Evolutionary conservation across 1,140 invertebrate genomes (phyloP).

Genomic region (Leptinotarsa texana): DNA sequence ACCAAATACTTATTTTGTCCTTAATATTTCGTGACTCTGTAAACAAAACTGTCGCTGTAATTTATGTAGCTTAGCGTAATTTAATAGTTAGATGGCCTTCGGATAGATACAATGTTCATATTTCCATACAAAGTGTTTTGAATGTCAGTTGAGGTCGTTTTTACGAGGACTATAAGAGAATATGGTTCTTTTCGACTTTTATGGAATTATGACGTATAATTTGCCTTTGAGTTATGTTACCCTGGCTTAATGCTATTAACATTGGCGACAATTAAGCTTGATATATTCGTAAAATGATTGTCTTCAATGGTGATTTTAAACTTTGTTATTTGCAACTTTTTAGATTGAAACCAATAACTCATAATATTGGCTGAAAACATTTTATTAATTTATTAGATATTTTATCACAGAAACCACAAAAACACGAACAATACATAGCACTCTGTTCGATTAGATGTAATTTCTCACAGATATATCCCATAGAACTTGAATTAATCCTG

Average conservation of each 20-base stretch:
- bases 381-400: too few species aligned
- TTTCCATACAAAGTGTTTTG: conserved; percentile 16
- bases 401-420: too few species aligned
- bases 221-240: conserved; percentile 8
- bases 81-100: conserved; percentile 22
- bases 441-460: too few species aligned
- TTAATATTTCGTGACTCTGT: neutral
- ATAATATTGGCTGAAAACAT: too few species aligned
- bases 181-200: conserved; percentile 3
- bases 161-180: neutral
- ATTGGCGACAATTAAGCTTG: neutral
- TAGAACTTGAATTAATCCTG: too few species aligned
- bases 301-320: neutral
- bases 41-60: conserved; percentile 6
- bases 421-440: too few species aligned
- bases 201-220: conserved; percentile 9
- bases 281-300: neutral
- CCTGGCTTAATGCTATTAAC: neutral
- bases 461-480: too few species aligned
- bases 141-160: conserved; percentile 24
- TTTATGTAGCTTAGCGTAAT: neutral
- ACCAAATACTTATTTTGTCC: neutral
- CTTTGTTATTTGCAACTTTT: neutral
- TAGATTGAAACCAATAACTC: too few species aligned
- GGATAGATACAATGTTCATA: conserved; percentile 7